Evolutionary conservation across 2,113 vertebrate genomes (phyloP).

Genomic region (Ptilonorhynchus violaceus): DNA sequence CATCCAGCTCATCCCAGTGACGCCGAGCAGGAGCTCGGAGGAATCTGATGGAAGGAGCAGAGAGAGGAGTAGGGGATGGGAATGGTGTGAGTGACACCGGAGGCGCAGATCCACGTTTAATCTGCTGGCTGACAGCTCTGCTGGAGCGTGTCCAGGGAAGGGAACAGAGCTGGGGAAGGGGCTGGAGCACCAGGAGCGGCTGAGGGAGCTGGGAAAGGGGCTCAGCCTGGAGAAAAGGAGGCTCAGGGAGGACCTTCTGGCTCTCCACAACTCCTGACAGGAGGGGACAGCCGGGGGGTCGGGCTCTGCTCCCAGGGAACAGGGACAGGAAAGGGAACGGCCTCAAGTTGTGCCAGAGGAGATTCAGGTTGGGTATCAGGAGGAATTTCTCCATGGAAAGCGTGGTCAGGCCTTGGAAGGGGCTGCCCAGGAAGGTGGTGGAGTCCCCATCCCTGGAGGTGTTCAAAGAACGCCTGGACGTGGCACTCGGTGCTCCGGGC

Average conservation of each 20-base stretch:
- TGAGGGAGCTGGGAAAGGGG: background rate
- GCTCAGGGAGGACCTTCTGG: background rate
- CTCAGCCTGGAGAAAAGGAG: background rate
- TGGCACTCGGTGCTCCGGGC: background rate
- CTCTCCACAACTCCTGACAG: background rate
- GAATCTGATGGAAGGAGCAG: background rate
- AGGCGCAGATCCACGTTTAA: rapidly evolving
- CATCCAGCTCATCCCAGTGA: background rate
- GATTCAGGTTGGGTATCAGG: background rate
- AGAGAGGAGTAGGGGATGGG: background rate
- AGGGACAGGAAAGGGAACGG: background rate
- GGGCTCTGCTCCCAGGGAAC: background rate
- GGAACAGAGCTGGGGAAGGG: background rate
- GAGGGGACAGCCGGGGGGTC: background rate
- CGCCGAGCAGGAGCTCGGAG: rapidly evolving
- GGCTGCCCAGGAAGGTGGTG: background rate
- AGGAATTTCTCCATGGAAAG: background rate
- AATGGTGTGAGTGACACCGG: rapidly evolving
- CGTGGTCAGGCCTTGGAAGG: rapidly evolving
- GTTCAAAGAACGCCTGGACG: rapidly evolving
- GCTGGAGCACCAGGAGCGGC: rapidly evolving
- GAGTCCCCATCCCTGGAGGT: background rate
- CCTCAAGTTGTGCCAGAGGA: background rate
- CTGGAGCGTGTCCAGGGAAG: background rate
- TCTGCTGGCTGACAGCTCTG: too few species aligned